phyloP scores from a whole-genome alignment of 2,113 vertebrate species.

The Caracal caracal region DNA sequence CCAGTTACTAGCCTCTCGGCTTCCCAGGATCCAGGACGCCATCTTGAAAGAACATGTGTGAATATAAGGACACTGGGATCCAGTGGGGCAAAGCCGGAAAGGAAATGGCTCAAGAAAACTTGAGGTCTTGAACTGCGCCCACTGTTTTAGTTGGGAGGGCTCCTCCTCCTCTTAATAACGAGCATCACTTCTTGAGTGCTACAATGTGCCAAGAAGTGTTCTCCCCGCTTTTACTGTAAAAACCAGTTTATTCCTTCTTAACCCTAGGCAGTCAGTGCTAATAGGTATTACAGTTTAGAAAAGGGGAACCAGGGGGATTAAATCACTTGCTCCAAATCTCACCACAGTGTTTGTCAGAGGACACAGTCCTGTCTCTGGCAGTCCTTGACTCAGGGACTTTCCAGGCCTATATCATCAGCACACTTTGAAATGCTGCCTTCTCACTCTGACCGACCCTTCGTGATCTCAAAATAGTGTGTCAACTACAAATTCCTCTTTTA shows the following conservation, averaged over 20 bases:
- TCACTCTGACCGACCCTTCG: background rate
- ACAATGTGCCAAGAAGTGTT: background rate
- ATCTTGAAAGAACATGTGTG: background rate
- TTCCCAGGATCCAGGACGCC: background rate
- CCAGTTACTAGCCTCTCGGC: background rate
- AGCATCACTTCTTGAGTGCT: background rate
- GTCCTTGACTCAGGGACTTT: background rate
- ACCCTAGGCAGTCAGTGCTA: background rate
- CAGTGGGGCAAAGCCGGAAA: background rate
- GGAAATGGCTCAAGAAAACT: background rate
- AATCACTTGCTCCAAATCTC: background rate
- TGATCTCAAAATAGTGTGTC: background rate
- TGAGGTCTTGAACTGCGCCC: background rate
- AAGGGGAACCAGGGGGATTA: background rate
- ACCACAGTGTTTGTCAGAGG: background rate
- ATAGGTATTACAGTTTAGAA: background rate
- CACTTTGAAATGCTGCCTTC: background rate
- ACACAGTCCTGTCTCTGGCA: background rate
- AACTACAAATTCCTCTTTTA: constrained; percentile 7
- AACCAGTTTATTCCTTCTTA: background rate
- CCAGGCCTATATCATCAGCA: background rate
- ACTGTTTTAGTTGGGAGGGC: background rate
- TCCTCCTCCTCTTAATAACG: background rate
- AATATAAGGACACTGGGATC: background rate
- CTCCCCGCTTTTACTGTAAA: background rate